A percentile compares a stretch with the other conserved stretches of the same genome.
These are phyloP conservation scores for Sweltsa coloradensis DNA, from an alignment of 1,140 invertebrate genomes.

Conservation along the genomic window DNA sequence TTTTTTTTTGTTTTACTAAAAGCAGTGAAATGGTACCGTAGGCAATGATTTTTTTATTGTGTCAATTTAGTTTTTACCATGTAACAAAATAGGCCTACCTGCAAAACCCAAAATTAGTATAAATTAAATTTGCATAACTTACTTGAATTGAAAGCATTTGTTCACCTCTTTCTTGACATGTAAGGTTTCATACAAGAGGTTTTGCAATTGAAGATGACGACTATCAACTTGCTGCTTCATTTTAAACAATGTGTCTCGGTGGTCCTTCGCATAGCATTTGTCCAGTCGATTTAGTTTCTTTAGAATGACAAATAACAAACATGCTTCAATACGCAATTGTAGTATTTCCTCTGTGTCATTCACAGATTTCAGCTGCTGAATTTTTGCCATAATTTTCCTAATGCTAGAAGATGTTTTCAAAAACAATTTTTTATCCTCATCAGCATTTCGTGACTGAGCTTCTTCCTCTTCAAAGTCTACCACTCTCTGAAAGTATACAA, in stretches of 20 bases:
- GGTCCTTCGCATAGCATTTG: slow-evolving; percentile 70
- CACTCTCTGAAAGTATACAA: slow-evolving; percentile 47
- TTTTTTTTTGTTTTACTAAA: too few relatives aligned
- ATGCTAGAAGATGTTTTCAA: slow-evolving; percentile 53
- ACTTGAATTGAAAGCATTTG: slow-evolving; percentile 87
- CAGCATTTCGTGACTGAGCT: slow-evolving; percentile 44
- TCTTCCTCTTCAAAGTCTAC: slow-evolving; percentile 60
- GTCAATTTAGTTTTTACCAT: too few relatives aligned
- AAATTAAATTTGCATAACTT: too few relatives aligned
- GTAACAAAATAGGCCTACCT: too few relatives aligned
- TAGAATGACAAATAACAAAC: slow-evolving; percentile 60
- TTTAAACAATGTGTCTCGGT: slow-evolving; percentile 59
- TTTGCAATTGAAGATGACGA: slow-evolving; percentile 81
- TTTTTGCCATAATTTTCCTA: slow-evolving; percentile 45
- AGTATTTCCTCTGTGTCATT: slow-evolving; percentile 46
- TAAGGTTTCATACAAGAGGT: slow-evolving; percentile 87
- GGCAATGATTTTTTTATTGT: too few relatives aligned
- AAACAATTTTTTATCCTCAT: slow-evolving; percentile 51
- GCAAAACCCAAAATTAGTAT: too few relatives aligned
- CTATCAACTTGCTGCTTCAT: slow-evolving; percentile 81
- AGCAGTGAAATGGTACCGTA: too few relatives aligned
- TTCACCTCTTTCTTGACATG: slow-evolving; percentile 88
- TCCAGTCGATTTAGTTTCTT: slow-evolving; percentile 85
- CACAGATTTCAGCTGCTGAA: slow-evolving; percentile 46
- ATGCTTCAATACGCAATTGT: slow-evolving; percentile 52